Conservation (phyloP, 2,888 invertebrate species). For the Microctonus brassicae region DNA sequence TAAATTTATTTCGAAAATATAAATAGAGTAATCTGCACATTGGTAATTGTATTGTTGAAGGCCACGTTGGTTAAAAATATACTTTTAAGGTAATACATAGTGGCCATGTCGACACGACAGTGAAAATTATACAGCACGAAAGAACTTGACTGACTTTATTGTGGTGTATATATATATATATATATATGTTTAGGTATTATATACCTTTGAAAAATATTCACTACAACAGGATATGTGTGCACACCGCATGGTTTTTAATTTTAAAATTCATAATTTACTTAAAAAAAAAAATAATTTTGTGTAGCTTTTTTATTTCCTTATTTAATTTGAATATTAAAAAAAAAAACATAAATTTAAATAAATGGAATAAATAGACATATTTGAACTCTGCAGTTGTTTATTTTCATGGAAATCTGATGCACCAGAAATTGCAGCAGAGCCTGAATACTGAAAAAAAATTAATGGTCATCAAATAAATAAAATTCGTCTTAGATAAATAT, state of each 20-base stretch:
- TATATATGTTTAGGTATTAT: background rate
- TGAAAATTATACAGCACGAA: slow-evolving; percentile 1
- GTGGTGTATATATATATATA: background rate
- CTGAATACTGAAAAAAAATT: no score
- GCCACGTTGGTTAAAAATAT: background rate
- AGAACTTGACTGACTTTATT: background rate
- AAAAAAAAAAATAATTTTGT: background rate
- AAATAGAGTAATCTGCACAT: background rate
- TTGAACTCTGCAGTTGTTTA: no score
- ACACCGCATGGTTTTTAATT: no score
- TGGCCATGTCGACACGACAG: background rate
- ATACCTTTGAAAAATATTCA: background rate
- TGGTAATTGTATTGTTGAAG: slow-evolving; percentile 1
- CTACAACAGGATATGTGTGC: background rate
- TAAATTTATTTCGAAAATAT: background rate
- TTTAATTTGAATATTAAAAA: no score
- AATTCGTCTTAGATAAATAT: no score
- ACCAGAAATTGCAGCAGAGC: no score
- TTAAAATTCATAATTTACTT: no score
- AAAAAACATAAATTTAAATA: background rate
- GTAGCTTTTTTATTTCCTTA: no score
- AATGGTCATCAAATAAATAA: no score
- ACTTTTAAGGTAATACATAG: background rate
- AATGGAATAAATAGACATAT: no score
- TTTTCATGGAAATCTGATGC: no score